Conservation (phyloP, 2,888 invertebrate genomes). For the Scelioninae gen. 2 region DNA sequence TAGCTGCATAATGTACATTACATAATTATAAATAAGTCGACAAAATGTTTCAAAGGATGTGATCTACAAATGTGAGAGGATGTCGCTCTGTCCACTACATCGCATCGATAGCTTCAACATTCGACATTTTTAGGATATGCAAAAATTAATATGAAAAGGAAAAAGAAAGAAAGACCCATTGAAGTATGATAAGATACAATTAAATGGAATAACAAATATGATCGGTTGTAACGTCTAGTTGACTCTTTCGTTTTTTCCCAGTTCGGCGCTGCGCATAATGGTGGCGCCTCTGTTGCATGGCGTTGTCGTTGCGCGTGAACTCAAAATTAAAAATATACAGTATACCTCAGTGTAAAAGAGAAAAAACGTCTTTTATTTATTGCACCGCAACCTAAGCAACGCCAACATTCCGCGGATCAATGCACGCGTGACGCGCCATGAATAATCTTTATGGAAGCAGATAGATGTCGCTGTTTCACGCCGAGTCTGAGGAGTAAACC, state of each 20-base stretch:
- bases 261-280: conserved; percentile 12
- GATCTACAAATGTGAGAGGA: conserved; percentile 69
- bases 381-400: conserved; percentile 24
- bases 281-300: conserved; percentile 16
- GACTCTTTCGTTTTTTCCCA: conserved; percentile 40
- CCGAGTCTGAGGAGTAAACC: conserved; percentile 19
- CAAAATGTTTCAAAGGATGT: conserved; percentile 65
- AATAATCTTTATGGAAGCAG: conserved; percentile 25
- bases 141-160: conserved; percentile 26
- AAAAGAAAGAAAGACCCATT: conserved; percentile 41
- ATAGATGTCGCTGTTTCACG: conserved; percentile 21
- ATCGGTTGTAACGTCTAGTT: conserved; percentile 41
- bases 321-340: conserved; percentile 25
- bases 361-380: conserved; percentile 45
- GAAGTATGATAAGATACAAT: conserved; percentile 21
- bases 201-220: conserved; percentile 27
- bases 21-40: conserved; percentile 71
- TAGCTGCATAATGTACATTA: conserved; percentile 73
- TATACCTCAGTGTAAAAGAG: conserved; percentile 49
- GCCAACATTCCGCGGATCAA: conserved; percentile 40
- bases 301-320: conserved; percentile 1
- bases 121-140: conserved; percentile 47
- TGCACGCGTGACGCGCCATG: conserved; percentile 28
- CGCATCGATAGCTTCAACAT: conserved; percentile 60
- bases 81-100: conserved; percentile 69